These are phyloP conservation scores for Steinernema khuongi DNA, from an alignment of 1,140 invertebrate genomes.

Conservation along the genomic window DNA sequence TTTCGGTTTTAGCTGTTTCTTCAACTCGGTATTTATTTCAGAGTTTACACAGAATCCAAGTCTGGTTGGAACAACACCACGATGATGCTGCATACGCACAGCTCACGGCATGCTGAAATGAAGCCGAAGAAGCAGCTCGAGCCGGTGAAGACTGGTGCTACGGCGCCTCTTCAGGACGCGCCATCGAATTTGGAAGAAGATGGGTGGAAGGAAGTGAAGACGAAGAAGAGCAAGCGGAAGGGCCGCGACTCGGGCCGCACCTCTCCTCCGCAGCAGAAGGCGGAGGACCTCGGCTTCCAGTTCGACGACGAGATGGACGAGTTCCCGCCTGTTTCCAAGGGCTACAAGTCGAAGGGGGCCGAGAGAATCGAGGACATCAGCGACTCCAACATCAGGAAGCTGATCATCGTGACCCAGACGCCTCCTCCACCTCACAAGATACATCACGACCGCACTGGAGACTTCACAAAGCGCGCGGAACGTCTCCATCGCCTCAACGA, in stretches of 20 bases:
- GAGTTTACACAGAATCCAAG: too few relatives aligned
- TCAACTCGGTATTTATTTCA: too few relatives aligned
- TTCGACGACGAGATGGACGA: slow-evolving; percentile 78
- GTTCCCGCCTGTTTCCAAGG: neutral
- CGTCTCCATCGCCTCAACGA: slow-evolving; percentile 76
- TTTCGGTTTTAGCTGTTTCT: too few relatives aligned
- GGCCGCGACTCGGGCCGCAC: slow-evolving; percentile 7
- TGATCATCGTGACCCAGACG: slow-evolving; percentile 85
- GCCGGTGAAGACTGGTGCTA: too few relatives aligned
- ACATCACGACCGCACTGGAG: slow-evolving; percentile 76
- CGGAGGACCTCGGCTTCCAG: slow-evolving; percentile 80
- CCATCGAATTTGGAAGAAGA: too few relatives aligned
- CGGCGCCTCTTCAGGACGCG: too few relatives aligned
- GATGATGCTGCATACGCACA: too few relatives aligned
- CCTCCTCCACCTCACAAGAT: slow-evolving; percentile 38
- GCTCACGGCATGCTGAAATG: too few relatives aligned
- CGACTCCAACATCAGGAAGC: slow-evolving; percentile 85
- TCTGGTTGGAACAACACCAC: too few relatives aligned
- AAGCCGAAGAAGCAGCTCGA: too few relatives aligned
- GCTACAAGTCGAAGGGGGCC: neutral
- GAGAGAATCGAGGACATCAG: slow-evolving; percentile 74
- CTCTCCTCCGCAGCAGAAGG: slow-evolving; percentile 13
- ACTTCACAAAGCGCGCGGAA: slow-evolving; percentile 68
- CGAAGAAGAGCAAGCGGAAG: slow-evolving; percentile 45
- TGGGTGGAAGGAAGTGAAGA: slow-evolving; percentile 45